Conservation (phyloP, 2,113 vertebrate species). For the Polypterus bichir region DNA sequence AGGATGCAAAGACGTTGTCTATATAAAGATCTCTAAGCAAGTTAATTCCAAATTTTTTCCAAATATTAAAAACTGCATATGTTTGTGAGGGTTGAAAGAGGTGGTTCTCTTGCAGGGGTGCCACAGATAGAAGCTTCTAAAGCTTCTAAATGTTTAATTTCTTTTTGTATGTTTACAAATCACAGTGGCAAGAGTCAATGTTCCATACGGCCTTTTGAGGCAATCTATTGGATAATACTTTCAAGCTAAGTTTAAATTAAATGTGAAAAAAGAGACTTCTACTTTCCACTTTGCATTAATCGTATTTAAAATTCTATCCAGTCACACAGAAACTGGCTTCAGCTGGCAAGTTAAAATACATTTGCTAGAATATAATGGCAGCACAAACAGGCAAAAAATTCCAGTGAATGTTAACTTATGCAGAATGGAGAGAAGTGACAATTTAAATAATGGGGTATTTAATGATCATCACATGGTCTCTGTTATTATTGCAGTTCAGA, state of each 20-base stretch:
- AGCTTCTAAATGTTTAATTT: too few species aligned
- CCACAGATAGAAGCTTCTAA: too few species aligned
- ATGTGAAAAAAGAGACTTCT: slow-evolving; percentile 10
- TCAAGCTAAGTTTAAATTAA: neutral
- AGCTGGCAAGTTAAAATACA: slow-evolving; percentile 22
- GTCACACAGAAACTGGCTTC: slow-evolving; percentile 18
- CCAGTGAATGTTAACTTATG: slow-evolving; percentile 17
- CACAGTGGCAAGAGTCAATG: too few species aligned
- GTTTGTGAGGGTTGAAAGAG: too few species aligned
- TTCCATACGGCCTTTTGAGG: too few species aligned
- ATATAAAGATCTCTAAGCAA: too few species aligned
- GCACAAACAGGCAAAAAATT: slow-evolving; percentile 19
- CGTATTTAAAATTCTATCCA: slow-evolving; percentile 16
- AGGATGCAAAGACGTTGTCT: too few species aligned
- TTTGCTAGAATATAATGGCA: slow-evolving; percentile 22
- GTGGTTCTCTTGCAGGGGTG: too few species aligned
- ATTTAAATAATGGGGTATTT: slow-evolving; percentile 5
- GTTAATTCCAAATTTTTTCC: too few species aligned
- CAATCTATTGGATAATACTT: too few species aligned
- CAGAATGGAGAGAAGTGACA: neutral
- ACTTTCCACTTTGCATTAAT: slow-evolving; percentile 7
- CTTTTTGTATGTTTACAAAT: too few species aligned
- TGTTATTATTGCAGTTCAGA: slow-evolving; percentile 4
- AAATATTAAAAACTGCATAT: too few species aligned
- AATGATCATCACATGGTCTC: neutral